Percentiles rank a stretch among this genome's conserved stretches.
phyloP scores from a whole-genome alignment of 2,113 vertebrate species.

The Vidua chalybeata region DNA sequence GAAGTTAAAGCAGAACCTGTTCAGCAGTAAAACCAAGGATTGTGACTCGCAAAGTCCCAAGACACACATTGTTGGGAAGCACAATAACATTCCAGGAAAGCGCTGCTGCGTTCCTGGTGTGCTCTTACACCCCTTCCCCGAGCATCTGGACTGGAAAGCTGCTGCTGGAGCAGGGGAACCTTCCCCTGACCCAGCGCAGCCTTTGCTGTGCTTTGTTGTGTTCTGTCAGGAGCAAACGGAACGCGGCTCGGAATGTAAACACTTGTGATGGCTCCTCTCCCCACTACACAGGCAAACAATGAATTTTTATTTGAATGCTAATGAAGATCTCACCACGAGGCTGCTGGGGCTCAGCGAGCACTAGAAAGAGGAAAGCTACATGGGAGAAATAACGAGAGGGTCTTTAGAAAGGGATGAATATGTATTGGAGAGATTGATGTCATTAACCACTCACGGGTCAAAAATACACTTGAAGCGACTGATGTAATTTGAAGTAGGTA shows the following conservation, averaged over 20 bases:
- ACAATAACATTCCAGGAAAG: not conserved
- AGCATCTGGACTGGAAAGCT: not conserved
- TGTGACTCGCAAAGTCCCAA: not conserved
- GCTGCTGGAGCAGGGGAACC: not conserved
- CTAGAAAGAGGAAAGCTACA: not conserved
- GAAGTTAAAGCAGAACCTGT: slow-evolving; percentile 45
- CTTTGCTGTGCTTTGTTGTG: not conserved
- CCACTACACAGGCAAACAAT: not conserved
- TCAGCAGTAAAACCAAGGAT: slow-evolving; percentile 5
- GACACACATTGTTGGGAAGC: not conserved
- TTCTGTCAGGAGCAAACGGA: slow-evolving; percentile 15
- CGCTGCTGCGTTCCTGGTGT: not conserved
- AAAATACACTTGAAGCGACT: slow-evolving; percentile 13
- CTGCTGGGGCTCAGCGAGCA: slow-evolving; percentile 6
- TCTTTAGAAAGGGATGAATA: not conserved
- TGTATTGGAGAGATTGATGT: slow-evolving; percentile 16
- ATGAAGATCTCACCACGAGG: slow-evolving; percentile 34
- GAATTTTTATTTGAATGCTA: slow-evolving; percentile 54
- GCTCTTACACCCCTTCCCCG: not conserved
- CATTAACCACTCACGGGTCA: slow-evolving; percentile 34
- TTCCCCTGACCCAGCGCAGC: not conserved
- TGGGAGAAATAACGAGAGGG: not conserved
- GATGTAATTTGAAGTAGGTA: slow-evolving; percentile 32
- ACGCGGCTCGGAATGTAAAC: slow-evolving; percentile 18
- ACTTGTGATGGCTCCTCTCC: slow-evolving; percentile 34